phyloP scores from a whole-genome alignment of 2,113 vertebrate species.

The Atlantisia rogersi region DNA sequence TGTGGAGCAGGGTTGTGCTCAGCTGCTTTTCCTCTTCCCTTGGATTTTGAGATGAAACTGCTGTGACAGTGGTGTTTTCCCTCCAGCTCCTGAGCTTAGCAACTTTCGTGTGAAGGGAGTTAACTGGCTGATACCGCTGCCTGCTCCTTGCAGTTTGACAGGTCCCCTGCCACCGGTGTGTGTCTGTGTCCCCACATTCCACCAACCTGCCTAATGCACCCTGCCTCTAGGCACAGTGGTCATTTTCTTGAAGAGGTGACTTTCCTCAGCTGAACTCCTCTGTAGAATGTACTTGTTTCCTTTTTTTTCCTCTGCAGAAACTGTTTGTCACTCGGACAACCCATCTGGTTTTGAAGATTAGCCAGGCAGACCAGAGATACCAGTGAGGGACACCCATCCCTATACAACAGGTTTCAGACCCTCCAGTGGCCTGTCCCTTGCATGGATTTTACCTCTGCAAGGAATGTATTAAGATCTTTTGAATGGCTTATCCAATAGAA shows the following conservation, averaged over 20 bases:
- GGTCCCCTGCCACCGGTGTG: background rate
- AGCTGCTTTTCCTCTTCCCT: background rate
- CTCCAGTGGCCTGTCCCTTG: background rate
- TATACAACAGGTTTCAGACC: background rate
- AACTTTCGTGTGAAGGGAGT: background rate
- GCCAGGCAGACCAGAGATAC: background rate
- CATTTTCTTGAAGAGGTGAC: background rate
- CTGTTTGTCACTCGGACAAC: background rate
- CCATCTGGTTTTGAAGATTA: background rate
- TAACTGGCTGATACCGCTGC: background rate
- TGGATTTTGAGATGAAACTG: background rate
- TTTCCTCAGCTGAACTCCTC: background rate
- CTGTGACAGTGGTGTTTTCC: background rate
- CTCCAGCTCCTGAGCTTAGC: background rate
- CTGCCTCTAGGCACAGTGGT: background rate
- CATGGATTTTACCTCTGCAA: background rate
- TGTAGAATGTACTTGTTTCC: background rate
- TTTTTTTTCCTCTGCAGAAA: background rate
- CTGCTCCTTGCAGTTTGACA: background rate
- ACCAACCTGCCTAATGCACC: background rate
- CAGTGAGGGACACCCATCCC: background rate
- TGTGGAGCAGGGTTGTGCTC: background rate
- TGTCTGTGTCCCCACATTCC: background rate
- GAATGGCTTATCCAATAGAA: background rate
- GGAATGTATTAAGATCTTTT: background rate